These are phyloP conservation scores for Nebria salina DNA, from an alignment of 2,888 invertebrate species.

Conservation along the genomic window DNA sequence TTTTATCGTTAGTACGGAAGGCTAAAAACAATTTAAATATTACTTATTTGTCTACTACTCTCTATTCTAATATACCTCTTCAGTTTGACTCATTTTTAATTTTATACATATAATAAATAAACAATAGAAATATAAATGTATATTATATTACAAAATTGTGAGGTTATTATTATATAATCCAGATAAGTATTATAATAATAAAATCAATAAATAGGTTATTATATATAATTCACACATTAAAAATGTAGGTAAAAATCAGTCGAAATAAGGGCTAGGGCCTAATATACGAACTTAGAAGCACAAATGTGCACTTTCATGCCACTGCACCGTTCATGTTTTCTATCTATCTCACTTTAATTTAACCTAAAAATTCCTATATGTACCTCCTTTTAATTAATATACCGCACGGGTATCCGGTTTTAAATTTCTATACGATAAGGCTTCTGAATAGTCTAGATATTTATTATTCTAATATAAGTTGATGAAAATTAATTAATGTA, in stretches of 20 bases:
- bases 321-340: background rate
- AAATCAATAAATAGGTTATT: background rate
- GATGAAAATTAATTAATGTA: too few relatives aligned
- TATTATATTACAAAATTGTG: conserved; percentile 5
- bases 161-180: conserved; percentile 6
- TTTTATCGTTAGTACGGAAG: conserved; percentile 62
- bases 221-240: background rate
- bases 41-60: background rate
- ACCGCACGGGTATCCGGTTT: background rate
- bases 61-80: conserved; percentile 20
- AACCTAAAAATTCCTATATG: background rate
- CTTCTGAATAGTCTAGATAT: too few relatives aligned
- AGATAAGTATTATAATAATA: background rate
- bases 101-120: conserved; percentile 16
- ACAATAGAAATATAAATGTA: background rate
- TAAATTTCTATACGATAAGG: too few relatives aligned
- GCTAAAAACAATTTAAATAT: conserved; percentile 24
- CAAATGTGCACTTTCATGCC: background rate
- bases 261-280: background rate
- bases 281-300: background rate
- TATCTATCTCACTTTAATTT: background rate
- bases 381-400: background rate
- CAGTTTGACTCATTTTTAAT: conserved; percentile 29
- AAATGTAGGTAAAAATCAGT: background rate
- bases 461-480: too few relatives aligned